A percentile compares a stretch with the other conserved stretches of the same genome.
Conservation (phyloP, 2,888 invertebrate species). For the Heliconius cydno region DNA sequence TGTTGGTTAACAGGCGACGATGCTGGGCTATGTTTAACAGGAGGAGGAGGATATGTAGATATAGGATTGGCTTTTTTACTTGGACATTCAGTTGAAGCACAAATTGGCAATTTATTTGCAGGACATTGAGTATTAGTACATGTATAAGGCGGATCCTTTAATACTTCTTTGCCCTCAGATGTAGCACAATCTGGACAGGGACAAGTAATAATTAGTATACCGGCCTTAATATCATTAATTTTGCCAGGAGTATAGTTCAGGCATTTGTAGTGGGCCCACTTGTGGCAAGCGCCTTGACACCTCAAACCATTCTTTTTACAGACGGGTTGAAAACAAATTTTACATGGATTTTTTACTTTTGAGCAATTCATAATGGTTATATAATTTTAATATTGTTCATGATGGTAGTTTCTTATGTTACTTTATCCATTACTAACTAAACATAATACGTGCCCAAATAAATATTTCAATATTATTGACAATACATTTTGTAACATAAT, state of each 20-base stretch:
- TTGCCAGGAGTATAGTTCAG: constrained; percentile 61
- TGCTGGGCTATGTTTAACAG: constrained; percentile 4
- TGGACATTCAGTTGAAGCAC: constrained; percentile 47
- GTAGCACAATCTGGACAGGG: constrained; percentile 63
- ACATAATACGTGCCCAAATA: not conserved
- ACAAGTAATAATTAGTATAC: constrained; percentile 59
- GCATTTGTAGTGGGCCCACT: constrained; percentile 66
- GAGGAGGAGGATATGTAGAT: constrained; percentile 36
- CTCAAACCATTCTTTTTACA: constrained; percentile 60
- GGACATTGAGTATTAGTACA: constrained; percentile 55
- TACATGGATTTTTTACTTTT: constrained; percentile 63
- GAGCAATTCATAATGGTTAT: constrained; percentile 36
- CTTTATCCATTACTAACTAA: not conserved
- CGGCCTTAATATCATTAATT: constrained; percentile 62
- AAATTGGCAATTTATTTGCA: constrained; percentile 46
- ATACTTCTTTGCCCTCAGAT: constrained; percentile 47
- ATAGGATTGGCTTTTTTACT: constrained; percentile 40
- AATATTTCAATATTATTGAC: not conserved
- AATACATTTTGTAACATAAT: not conserved
- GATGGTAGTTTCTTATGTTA: constrained; percentile 11
- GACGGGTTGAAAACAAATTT: constrained; percentile 59
- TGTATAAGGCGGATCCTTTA: constrained; percentile 49
- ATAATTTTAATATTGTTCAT: not conserved
- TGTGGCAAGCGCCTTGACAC: constrained; percentile 65
- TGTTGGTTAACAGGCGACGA: constrained; percentile 9